Evolutionary conservation across 2,797 vertebrate species (phyloP).

Genomic region (Toxotes lorentzi): DNA sequence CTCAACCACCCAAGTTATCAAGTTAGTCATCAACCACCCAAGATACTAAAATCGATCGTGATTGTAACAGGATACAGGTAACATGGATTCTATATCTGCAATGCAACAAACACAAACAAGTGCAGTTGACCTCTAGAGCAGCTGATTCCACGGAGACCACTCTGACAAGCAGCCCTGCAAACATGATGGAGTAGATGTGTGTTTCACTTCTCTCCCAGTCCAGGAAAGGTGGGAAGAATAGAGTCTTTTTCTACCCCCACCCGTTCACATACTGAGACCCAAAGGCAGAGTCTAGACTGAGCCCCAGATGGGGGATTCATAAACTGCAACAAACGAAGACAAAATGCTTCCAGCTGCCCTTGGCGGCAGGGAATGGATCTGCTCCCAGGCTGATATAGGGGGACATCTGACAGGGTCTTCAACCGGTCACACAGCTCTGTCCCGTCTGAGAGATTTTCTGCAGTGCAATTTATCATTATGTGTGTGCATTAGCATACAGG

Average conservation of each 20-base stretch:
- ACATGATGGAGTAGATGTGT: constrained; percentile 36
- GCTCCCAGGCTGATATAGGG: not conserved
- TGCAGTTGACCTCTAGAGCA: constrained; percentile 9
- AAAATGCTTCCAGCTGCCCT: constrained; percentile 64
- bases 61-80: not conserved
- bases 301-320: constrained; percentile 52
- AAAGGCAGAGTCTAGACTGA: constrained; percentile 50
- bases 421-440: constrained; percentile 15
- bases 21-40: not conserved
- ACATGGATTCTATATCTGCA: constrained; percentile 21
- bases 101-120: constrained; percentile 3
- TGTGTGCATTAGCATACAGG: constrained; percentile 3
- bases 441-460: constrained; percentile 48
- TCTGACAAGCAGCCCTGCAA: constrained; percentile 33
- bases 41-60: not conserved
- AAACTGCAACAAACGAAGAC: constrained; percentile 70
- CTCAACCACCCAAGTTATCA: too few species aligned
- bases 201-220: constrained; percentile 4
- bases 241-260: constrained; percentile 44
- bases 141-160: constrained; percentile 38
- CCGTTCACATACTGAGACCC: constrained; percentile 13
- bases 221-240: constrained; percentile 42
- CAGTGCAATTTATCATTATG: constrained; percentile 61
- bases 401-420: constrained; percentile 27
- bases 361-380: not conserved